Evolutionary conservation across 2,888 invertebrate genomes (phyloP), one percentile per base, ranked within the genome.

Genomic region (Callimorpha dominula): DNA sequence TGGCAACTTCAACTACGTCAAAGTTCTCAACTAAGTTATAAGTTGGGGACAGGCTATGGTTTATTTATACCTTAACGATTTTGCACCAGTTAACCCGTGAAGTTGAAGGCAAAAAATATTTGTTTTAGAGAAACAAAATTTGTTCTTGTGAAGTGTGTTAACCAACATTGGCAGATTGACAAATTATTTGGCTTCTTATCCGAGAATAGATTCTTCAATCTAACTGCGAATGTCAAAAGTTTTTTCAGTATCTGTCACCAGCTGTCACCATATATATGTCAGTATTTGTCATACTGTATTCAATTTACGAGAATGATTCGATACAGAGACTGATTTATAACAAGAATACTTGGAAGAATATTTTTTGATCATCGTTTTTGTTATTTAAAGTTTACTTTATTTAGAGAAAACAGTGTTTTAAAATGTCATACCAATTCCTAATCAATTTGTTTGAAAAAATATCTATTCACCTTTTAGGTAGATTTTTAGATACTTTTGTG

Each of bases 1-100:
- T 62, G 62, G 52, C 62, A 31, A 40, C 40, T 60, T 57, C 67
- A 60, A 66, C 42, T 43, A 67, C 4, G 20, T 60, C 50, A 67
- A 71, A 71, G 71, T 71, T 71, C 60, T 0, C 15, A 71, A 67
- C 43, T 57, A 62, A 67, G n/a, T 66, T 71, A 71, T 63, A 54
- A 66, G 20, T 17, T 20, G 6, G 43, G 49, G 17, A 62, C 43
- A 62, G 20, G 40, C 43, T 20, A 60, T 52, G 42, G 50, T 50
- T 70, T 70, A 52, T 70, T 64, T 52, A 52, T 52, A 52, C 14
- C 17, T 67, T 14, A 20, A 50, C n/a, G 40, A 50, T 62, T 43
- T 52, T 52, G 12, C 31, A 31, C 60, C 20, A 14, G 60, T 6
- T 12, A 52, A 52, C 52, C 52, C 14, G 52, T 60, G 31, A 60